Evolutionary conservation across 2,113 vertebrate species (phyloP).

Genomic region (Glaucomys volans): DNA sequence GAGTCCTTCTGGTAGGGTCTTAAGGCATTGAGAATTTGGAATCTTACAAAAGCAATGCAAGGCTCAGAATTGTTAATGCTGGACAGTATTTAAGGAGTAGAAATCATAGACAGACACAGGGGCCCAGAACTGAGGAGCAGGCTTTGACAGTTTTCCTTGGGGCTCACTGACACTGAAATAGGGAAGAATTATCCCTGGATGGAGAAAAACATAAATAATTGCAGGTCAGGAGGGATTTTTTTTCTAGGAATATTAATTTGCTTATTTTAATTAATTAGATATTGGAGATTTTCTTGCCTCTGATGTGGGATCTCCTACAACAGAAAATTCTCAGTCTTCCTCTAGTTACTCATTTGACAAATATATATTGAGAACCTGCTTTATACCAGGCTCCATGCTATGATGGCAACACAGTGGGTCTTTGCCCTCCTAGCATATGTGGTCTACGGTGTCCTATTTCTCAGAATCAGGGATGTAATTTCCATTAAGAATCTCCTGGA

Average conservation of each 20-base stretch:
- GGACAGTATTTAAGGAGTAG: background rate
- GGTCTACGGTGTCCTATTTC: background rate
- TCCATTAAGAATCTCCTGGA: background rate
- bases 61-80: conserved; percentile 13
- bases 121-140: background rate
- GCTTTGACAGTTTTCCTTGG: background rate
- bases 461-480: background rate
- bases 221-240: background rate
- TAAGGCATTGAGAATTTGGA: conserved; percentile 30
- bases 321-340: background rate
- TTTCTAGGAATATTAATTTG: background rate
- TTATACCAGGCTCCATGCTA: background rate
- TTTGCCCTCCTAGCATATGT: background rate
- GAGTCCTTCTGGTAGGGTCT: background rate
- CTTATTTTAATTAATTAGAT: conserved; percentile 34
- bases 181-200: background rate
- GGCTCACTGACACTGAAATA: background rate
- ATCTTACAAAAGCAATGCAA: conserved; percentile 7
- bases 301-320: conserved; percentile 33
- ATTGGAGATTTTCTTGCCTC: conserved; percentile 23
- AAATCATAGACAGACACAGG: background rate
- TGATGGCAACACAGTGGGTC: background rate
- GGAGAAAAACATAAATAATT: conserved; percentile 23
- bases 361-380: background rate
- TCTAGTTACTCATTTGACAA: conserved; percentile 9